A percentile compares a stretch with the other conserved stretches of the same genome.
phyloP scores from a whole-genome alignment of 2,888 invertebrate genomes.

The Rosalia funebris region DNA sequence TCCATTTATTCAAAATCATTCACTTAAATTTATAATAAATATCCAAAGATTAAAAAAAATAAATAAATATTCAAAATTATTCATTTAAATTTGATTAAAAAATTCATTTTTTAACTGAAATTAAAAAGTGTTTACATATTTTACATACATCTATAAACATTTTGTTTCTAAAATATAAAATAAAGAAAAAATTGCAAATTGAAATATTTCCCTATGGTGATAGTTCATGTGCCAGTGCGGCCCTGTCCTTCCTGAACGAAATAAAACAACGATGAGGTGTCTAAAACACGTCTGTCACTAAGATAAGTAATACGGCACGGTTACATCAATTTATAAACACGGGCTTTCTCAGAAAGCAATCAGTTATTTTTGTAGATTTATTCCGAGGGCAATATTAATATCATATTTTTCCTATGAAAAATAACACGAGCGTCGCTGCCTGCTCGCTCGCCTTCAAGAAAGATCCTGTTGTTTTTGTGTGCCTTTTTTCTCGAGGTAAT shows the following conservation, averaged over 20 bases:
- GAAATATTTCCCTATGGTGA: too few relatives aligned
- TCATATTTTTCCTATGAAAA: slow-evolving; percentile 21
- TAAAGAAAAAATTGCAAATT: too few relatives aligned
- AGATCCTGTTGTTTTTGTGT: slow-evolving; percentile 5
- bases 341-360: slow-evolving; percentile 22
- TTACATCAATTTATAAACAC: slow-evolving; percentile 16
- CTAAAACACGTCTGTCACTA: slow-evolving; percentile 32
- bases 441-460: background rate
- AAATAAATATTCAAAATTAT: too few relatives aligned
- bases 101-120: too few relatives aligned
- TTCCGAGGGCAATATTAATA: slow-evolving; percentile 16
- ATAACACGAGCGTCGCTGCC: slow-evolving; percentile 8
- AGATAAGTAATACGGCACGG: slow-evolving; percentile 27
- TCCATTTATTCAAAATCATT: too few relatives aligned
- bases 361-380: slow-evolving; percentile 21
- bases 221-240: too few relatives aligned
- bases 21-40: too few relatives aligned
- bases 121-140: too few relatives aligned
- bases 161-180: too few relatives aligned
- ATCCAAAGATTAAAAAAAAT: too few relatives aligned
- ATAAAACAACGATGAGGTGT: slow-evolving; percentile 33
- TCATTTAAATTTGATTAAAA: too few relatives aligned
- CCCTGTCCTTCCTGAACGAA: slow-evolving; percentile 6
- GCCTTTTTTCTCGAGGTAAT: background rate
- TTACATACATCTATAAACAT: too few relatives aligned